Base-by-base conservation (phyloP, 2,797 vertebrate genomes). In the Cuniculus paca region DNA sequence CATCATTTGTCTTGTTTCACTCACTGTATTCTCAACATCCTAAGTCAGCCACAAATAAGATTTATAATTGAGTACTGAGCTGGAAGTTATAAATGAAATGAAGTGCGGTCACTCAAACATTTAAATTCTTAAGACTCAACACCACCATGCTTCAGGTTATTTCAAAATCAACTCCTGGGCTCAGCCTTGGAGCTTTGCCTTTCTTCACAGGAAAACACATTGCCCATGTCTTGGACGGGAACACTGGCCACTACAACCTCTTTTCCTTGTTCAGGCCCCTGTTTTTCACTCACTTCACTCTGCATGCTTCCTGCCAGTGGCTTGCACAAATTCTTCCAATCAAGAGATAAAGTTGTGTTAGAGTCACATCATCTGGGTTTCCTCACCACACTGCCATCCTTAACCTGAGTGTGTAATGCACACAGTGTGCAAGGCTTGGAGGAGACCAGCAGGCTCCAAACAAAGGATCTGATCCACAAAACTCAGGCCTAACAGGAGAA, bases 101-200 rank as follows among this genome's bases (percentile, higher is more conserved):
- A 26, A 70, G 68, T 63, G 80, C 8, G 87, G 54, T 26, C 63
- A 70, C 39, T 92, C 75, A 90, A 96, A 72, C 1, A 74, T 50
- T 52, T 93, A 93, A 84, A 89, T 50, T 95, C 36, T 87, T 56
- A 56, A 36, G n/a, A 84, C 34, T 63, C 14, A 45, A 22, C 39
- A 48, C 16, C 0, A 26, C 12, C n/a, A 56, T 2, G 28, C 52
- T 52, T 81, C 74, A 72, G 65, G 16, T 39, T 5, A 94, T 56
- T 97, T 94, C 28, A 36, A 72, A 36, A 72, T 34, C 68, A 77
- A 28, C 24, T 56, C 7, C 14, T 50, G 72, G 34, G 34, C 72
- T 78, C 20, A 36, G 22, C 28, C 42, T 19, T 5, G 48, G 34
- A 72, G 34, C 26, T 58, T 20, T 10, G 74, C 16, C 52, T 31